phyloP scores from a whole-genome alignment of 53 echinoderm and acorn worm genomes.

The Echinometra lucunter region DNA sequence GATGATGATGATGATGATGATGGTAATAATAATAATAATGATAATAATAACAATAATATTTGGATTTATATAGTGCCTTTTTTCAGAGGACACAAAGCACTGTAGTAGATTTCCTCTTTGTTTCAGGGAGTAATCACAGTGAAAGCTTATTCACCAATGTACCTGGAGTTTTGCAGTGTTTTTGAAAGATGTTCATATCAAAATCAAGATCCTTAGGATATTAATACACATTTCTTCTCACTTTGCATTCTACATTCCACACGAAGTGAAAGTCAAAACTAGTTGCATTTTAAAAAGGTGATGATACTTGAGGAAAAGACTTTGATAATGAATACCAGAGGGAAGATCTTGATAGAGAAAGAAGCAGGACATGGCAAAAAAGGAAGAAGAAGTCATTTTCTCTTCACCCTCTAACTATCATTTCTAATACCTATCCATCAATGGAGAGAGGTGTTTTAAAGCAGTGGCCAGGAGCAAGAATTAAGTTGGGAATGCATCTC shows the following conservation, averaged over 20 bases:
- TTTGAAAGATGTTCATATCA: neutral
- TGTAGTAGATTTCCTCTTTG: neutral
- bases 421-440: constrained; percentile 40
- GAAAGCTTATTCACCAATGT: neutral
- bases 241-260: neutral
- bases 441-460: constrained; percentile 37
- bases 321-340: neutral
- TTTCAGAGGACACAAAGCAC: too few relatives aligned
- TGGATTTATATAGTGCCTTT: too few relatives aligned
- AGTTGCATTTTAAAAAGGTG: neutral
- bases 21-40: too few relatives aligned
- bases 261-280: neutral
- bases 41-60: too few relatives aligned
- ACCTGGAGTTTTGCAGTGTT: neutral
- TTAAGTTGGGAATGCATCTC: constrained; percentile 28
- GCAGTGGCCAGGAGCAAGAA: neutral
- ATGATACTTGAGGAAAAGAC: neutral
- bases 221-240: neutral
- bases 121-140: neutral
- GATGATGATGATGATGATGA: too few relatives aligned
- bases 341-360: neutral
- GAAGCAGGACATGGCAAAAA: neutral
- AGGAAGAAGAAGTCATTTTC: neutral
- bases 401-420: neutral
- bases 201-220: neutral